Evolutionary conservation across 2,888 invertebrate species (phyloP), one percentile per base, ranked within the genome.

Genomic region (Xestia rhomboidea): DNA sequence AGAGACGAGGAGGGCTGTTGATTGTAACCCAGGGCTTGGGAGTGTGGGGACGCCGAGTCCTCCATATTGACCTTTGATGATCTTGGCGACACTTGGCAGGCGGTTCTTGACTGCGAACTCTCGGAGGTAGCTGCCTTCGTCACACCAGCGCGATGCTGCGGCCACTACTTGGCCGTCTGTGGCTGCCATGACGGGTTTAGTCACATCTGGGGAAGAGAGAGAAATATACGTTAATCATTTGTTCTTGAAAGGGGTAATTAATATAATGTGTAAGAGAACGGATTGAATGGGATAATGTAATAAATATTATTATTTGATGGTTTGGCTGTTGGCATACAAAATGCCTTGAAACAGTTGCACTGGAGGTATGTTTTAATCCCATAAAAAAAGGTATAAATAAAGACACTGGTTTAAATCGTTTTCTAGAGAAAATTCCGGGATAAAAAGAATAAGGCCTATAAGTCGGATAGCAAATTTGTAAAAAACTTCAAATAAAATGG

Each of bases 61-160:
- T 86, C 98, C 98, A 96, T 99, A 99, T 94, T 99, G 99, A 85
- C 99, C 99, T 95, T 99, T 99, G 90, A 98, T 98, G 92, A 99
- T 98, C 95, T 99, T 99, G 78, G 99, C 98, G 88, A 99, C 98
- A 89, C 98, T 98, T 24, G 99, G 99, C 80, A 98, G 94, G 77
- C 98, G 97, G 91, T 98, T 97, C 93, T 98, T 98, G 92, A 97
- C 96, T 90, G 98, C 98, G 93, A 98, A 98, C 93, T 98, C 98
- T 77, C 98, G 97, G 64, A 98, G 97, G 93, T 98, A 98, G 89
- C 97, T 97, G 76, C 98, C 98, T 91, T 98, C 98, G 92, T 98
- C 98, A 77, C 97, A 97, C 97, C 97, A 97, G 89, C 98, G 97
- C 80, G 98, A 98, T 87, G 98, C 98, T 93, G 98, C 98, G 95